Conservation (phyloP, 2,113 vertebrate species). For the Pygoscelis antarcticus region DNA sequence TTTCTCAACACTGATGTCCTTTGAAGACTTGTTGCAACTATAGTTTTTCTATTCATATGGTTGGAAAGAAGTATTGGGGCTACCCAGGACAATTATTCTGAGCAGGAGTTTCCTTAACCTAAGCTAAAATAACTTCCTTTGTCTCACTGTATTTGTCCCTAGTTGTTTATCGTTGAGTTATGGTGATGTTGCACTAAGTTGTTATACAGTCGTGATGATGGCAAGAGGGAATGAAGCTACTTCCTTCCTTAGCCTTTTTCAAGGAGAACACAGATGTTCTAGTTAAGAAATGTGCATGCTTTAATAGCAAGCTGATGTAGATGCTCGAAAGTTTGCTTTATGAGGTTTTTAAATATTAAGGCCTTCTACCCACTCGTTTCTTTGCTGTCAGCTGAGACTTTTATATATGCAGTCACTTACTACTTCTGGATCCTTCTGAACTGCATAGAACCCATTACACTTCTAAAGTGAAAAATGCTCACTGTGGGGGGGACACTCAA, state of each 20-base stretch:
- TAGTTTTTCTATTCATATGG: not conserved
- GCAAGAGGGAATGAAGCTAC: not conserved
- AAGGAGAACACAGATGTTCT: not conserved
- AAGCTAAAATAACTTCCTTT: not conserved
- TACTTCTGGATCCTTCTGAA: not conserved
- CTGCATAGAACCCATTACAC: not conserved
- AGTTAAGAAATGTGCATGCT: not conserved
- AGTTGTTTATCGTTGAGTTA: not conserved
- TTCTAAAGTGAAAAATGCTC: not conserved
- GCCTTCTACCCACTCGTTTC: not conserved
- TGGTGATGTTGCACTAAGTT: not conserved
- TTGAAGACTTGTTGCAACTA: not conserved
- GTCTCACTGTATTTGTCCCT: not conserved
- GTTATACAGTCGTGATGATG: not conserved
- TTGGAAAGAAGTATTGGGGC: not conserved
- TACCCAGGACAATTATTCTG: not conserved
- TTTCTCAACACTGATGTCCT: not conserved
- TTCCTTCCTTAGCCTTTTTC: not conserved
- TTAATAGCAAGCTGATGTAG: not conserved
- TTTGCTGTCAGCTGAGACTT: not conserved
- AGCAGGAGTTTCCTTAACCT: not conserved
- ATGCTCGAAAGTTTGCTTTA: not conserved
- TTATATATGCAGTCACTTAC: not conserved
- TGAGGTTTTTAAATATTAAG: not conserved
- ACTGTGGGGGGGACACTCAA: not conserved